Conservation (phyloP, 2,797 vertebrate genomes). For the Margarornis squamiger region DNA sequence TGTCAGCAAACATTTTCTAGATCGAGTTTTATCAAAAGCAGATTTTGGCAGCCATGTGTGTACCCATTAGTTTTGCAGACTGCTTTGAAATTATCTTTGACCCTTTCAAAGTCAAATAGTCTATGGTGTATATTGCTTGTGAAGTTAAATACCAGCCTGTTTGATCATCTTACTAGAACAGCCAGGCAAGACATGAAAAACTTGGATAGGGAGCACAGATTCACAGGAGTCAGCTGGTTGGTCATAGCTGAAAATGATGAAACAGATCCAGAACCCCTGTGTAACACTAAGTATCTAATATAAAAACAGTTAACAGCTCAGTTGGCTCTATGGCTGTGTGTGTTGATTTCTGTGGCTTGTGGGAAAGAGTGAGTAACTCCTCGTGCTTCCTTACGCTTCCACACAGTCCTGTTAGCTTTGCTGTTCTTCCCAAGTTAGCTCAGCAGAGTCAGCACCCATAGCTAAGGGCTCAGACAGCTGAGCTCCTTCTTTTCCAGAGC, state of each 20-base stretch:
- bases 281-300: neutral
- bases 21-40: neutral
- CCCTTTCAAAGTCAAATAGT: neutral
- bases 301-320: neutral
- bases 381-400: neutral
- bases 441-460: neutral
- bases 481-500: neutral
- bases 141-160: neutral
- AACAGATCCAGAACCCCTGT: neutral
- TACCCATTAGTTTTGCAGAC: neutral
- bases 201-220: neutral
- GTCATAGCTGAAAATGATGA: neutral
- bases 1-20: neutral
- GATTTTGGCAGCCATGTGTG: neutral
- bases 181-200: neutral
- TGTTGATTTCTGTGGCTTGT: neutral
- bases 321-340: neutral
- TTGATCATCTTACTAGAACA: conserved; percentile 1
- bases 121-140: neutral
- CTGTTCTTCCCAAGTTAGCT: neutral
- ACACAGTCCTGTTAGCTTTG: neutral
- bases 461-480: neutral
- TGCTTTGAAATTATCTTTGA: conserved; percentile 6
- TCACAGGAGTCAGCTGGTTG: neutral
- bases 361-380: neutral